Conservation (phyloP, 2,113 vertebrate species). For the Martes martes region DNA sequence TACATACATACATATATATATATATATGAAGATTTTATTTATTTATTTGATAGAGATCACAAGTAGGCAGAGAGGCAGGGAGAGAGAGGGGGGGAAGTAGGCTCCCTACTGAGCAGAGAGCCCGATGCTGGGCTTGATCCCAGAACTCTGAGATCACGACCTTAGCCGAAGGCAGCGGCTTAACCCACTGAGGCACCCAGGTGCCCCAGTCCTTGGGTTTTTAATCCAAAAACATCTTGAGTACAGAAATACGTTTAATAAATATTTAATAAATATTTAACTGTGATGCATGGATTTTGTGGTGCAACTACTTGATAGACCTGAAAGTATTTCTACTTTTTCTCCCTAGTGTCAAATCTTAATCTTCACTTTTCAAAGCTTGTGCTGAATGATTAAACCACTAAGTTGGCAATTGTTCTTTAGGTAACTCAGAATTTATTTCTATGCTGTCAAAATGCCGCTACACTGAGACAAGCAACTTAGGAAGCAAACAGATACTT, state of each 20-base stretch:
- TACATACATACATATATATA: too few relatives aligned
- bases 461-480: background rate
- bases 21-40: too few relatives aligned
- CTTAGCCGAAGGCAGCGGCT: too few relatives aligned
- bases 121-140: too few relatives aligned
- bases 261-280: background rate
- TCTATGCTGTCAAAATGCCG: background rate
- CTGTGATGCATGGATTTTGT: background rate
- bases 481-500: background rate
- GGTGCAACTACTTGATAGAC: background rate
- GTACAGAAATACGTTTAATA: background rate
- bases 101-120: too few relatives aligned
- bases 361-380: background rate
- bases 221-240: background rate
- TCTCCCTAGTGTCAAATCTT: background rate
- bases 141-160: too few relatives aligned
- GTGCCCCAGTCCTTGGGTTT: background rate
- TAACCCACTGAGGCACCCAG: too few relatives aligned
- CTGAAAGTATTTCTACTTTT: background rate
- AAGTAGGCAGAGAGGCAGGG: too few relatives aligned
- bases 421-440: background rate
- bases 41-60: too few relatives aligned
- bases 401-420: background rate
- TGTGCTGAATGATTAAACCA: background rate
- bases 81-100: too few relatives aligned